phyloP scores from a whole-genome alignment of 2,797 vertebrate species.

The Acipenser oxyrinchus region DNA sequence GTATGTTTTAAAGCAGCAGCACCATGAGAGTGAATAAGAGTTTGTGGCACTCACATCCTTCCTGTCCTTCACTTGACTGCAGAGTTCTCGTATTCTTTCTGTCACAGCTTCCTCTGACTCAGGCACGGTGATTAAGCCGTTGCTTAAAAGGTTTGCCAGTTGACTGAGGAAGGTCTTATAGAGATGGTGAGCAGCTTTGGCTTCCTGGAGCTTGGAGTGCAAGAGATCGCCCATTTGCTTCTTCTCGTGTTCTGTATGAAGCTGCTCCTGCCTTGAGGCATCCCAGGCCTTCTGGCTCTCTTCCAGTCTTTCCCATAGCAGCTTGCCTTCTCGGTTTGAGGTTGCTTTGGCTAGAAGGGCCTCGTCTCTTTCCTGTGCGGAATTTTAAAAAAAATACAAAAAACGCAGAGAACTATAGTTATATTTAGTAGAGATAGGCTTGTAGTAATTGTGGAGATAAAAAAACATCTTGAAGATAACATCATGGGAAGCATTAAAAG shows the following conservation, averaged over 20 bases:
- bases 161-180: conserved; percentile 12
- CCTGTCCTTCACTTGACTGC: background rate
- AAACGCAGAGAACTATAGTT: background rate
- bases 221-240: conserved; percentile 17
- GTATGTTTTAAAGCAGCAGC: background rate
- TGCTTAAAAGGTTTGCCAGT: conserved; percentile 27
- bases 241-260: conserved; percentile 17
- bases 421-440: background rate
- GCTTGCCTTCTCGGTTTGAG: conserved; percentile 21
- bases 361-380: conserved; percentile 29
- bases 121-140: conserved; percentile 19
- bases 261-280: conserved; percentile 30
- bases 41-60: background rate
- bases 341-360: conserved; percentile 20
- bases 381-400: background rate
- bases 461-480: background rate
- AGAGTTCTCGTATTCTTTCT: conserved; percentile 25
- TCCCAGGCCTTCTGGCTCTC: conserved; percentile 25
- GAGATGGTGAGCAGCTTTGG: background rate
- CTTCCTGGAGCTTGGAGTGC: background rate
- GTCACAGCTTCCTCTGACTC: conserved; percentile 22
- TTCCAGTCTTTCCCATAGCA: conserved; percentile 30
- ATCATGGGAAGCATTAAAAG: background rate
- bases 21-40: no score
- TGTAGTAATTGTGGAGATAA: background rate